Evolutionary conservation across 2,888 invertebrate genomes (phyloP), one percentile per base, ranked within the genome.

Genomic region (Eupithecia subfuscata): DNA sequence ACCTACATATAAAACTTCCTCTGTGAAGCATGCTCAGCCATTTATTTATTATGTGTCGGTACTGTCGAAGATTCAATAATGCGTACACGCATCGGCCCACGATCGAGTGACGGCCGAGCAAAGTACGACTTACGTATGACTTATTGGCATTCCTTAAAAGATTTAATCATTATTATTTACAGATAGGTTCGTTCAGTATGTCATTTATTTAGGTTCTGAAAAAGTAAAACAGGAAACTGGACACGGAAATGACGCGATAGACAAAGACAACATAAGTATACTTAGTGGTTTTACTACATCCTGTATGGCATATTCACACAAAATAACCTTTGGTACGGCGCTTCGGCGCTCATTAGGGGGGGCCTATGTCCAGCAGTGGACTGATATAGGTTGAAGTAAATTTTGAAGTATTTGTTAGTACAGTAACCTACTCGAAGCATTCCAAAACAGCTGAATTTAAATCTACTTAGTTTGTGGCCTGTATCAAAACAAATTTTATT

Each of bases 51-150:
- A 88, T 75, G 89, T 89, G 89, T 83, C 85, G 82, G 84, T 85
- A 83, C 85, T 88, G 88, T 87, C 88, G 84, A 87, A 86, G 85
- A 87, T 88, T 89, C 87, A 89, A 89, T 89, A 87, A 86, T 83
- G 88, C 87, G 87, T 87, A 79, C 84, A 84, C 87, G 87, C 89
- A 87, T 82, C 83, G 78, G 77, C 84, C 82, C 84, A 86, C 85
- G 84, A 83, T 78, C 86, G 83, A 83, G 82, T 86, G 86, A 86
- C 84, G 81, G 82, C 78, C 81, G 75, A 81, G 76, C 76, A 74
- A 80, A 76, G 71, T 77, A 80, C 76, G 78, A 82, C 82, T 82
- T 82, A 82, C 79, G 80, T 76, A 79, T 84, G 83, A 85, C 83
- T 84, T 84, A 85, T 85, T 83, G n/a, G 16, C 43, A 14, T 14